phyloP scores from a whole-genome alignment of 2,888 invertebrate species.

The Steinernema scapterisci region DNA sequence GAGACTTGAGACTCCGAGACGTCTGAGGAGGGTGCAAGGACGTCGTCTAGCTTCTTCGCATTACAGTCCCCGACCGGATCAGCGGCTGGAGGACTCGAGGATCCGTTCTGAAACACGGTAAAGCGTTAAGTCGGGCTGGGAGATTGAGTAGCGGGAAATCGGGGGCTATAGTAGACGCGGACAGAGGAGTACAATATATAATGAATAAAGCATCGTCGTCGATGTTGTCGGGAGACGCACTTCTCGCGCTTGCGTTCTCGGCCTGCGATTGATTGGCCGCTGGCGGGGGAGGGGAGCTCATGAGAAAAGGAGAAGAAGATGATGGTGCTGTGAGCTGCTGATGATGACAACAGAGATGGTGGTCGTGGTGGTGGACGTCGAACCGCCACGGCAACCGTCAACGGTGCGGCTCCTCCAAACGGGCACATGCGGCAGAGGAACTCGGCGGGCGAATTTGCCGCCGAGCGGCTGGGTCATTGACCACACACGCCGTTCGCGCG shows the following conservation, averaged over 20 bases:
- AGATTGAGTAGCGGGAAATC: not conserved
- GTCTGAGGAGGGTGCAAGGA: too few relatives aligned
- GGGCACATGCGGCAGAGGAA: not conserved
- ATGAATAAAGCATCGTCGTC: conserved; percentile 25
- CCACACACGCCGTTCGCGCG: not conserved
- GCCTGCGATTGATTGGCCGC: conserved; percentile 29
- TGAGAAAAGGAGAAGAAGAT: conserved; percentile 19
- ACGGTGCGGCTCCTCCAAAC: conserved; percentile 19
- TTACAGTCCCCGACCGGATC: conserved; percentile 12
- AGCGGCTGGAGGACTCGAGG: not conserved
- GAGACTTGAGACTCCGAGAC: too few relatives aligned
- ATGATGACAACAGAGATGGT: conserved; percentile 26
- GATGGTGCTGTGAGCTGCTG: conserved; percentile 13
- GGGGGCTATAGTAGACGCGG: not conserved
- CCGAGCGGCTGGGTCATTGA: conserved; percentile 2
- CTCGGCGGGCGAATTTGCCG: conserved; percentile 9
- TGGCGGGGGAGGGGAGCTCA: conserved; percentile 27
- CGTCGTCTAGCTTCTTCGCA: conserved; percentile 24
- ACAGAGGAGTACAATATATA: conserved; percentile 21
- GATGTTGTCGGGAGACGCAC: conserved; percentile 25
- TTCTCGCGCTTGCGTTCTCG: conserved; percentile 32
- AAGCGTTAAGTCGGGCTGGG: not conserved
- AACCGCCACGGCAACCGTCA: conserved; percentile 1
- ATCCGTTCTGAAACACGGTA: not conserved
- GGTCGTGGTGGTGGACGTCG: not conserved